phyloP scores from a whole-genome alignment of 2,888 invertebrate genomes.

The Cotesia congregata region DNA sequence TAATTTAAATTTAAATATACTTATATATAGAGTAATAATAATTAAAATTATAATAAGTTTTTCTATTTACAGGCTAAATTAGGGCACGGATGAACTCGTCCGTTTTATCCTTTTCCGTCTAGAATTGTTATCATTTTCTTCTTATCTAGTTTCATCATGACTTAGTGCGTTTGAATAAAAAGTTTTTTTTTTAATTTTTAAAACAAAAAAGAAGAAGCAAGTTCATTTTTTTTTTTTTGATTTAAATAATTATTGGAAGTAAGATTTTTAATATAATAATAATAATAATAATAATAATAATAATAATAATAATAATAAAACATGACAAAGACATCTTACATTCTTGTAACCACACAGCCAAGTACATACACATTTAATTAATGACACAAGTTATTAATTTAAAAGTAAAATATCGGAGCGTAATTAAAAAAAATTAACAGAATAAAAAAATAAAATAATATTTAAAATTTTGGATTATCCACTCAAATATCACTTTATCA shows the following conservation, averaged over 20 bases:
- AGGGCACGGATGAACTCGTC: slow-evolving; percentile 65
- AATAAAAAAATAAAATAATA: slow-evolving; percentile 1
- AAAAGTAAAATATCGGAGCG: neutral
- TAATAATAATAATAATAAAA: neutral
- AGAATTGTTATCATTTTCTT: slow-evolving; percentile 37
- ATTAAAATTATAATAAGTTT: slow-evolving; percentile 44
- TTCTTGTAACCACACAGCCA: slow-evolving; percentile 43
- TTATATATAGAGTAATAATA: neutral
- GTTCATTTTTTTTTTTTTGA: slow-evolving; percentile 14
- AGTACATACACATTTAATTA: slow-evolving; percentile 29
- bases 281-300: neutral
- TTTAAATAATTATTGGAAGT: neutral
- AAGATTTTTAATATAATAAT: neutral
- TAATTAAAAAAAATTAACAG: slow-evolving; percentile 7
- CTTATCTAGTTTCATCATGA: slow-evolving; percentile 10
- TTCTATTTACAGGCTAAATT: slow-evolving; percentile 57
- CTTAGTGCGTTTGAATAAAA: neutral
- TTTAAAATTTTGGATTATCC: slow-evolving; percentile 3
- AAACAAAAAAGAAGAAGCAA: slow-evolving; percentile 16
- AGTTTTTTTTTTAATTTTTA: neutral
- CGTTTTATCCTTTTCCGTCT: slow-evolving; percentile 59
- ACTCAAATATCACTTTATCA: slow-evolving; percentile 36
- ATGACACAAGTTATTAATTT: slow-evolving; percentile 25
- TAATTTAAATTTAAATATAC: slow-evolving; percentile 44
- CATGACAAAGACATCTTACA: slow-evolving; percentile 29